Base-by-base conservation (phyloP, 2,113 vertebrate genomes). In the Notothenia rossii region DNA sequence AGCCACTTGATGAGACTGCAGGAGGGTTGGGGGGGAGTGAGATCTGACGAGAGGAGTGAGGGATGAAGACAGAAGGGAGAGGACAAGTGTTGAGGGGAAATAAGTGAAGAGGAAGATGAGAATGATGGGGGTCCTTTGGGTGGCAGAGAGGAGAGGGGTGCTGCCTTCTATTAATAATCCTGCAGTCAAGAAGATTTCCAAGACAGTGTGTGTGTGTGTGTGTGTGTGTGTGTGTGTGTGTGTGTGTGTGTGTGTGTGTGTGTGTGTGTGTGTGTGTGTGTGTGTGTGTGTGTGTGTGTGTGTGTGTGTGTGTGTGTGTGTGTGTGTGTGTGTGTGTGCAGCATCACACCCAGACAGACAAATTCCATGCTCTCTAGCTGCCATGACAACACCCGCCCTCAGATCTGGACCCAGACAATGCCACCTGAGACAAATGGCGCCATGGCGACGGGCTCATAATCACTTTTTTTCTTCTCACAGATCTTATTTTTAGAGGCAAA, bases 101-200 rank as follows among this genome's bases (percentile, higher is more conserved):
- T 2, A 22, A 58, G 65, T 80, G 65, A 65, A 53, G 64, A 75
- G 72, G 53, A 72, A 77, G 68, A 86, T 71, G 79, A 88, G 82
- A 82, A 85, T 73, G 83, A 89, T 72, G 70, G 84, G 29, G 85
- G 83, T 87, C 79, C 78, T 82, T 71, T 12, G 81, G 73, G 89
- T 67, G 66, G 0, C 60, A 63, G 62, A 76, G 75, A 82, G 75
- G 70, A 85, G 71, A 85, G 75, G 73, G 77, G 75, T 53, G 64
- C 85, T 81, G 81, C 67, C 48, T 78, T 90, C 90, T 93, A 94
- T 94, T 92, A 89, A 83, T 93, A 93, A 91, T 84, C 86, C 78
- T 85, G 81, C 84, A 89, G 89, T 84, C 70, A 79, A 82, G 83
- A 88, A 75, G 87, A 70, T 81, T 79, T 90, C 53, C 43, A 82